phyloP scores from a whole-genome alignment of 2,888 invertebrate genomes.

The Drosophila glabriapex region DNA sequence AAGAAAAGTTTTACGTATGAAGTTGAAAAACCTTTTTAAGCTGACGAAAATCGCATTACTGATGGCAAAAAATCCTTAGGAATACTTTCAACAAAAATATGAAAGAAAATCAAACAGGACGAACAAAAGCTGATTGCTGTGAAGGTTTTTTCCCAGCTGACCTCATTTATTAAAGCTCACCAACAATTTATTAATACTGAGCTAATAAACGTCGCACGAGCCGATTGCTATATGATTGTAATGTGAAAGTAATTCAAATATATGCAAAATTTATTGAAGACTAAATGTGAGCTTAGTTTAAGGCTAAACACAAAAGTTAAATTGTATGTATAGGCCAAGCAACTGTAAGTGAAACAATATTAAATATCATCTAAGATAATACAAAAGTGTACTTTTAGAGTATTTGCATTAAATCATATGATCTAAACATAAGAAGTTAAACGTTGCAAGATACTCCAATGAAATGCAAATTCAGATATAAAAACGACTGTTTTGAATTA shows the following conservation, averaged over 20 bases:
- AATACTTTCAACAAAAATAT: background rate
- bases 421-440: conserved; percentile 6
- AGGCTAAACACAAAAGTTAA: background rate
- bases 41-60: background rate
- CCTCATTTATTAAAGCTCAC: background rate
- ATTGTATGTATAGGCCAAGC: background rate
- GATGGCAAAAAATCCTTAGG: background rate
- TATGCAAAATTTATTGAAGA: background rate
- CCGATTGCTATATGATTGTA: background rate
- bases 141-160: background rate
- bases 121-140: background rate
- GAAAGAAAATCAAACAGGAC: background rate
- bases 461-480: conserved; percentile 67
- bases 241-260: background rate
- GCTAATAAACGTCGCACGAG: background rate
- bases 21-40: background rate
- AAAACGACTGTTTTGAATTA: conserved; percentile 54
- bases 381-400: conserved; percentile 9
- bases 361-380: background rate
- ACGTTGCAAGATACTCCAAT: conserved; percentile 11
- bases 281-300: background rate
- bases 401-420: conserved; percentile 5
- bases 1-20: background rate
- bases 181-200: background rate
- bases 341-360: background rate